Percentiles rank a stretch among this genome's conserved stretches.
These are phyloP conservation scores for Dermolepida albohirtum DNA, from an alignment of 2,888 invertebrate genomes.

Conservation along the genomic window DNA sequence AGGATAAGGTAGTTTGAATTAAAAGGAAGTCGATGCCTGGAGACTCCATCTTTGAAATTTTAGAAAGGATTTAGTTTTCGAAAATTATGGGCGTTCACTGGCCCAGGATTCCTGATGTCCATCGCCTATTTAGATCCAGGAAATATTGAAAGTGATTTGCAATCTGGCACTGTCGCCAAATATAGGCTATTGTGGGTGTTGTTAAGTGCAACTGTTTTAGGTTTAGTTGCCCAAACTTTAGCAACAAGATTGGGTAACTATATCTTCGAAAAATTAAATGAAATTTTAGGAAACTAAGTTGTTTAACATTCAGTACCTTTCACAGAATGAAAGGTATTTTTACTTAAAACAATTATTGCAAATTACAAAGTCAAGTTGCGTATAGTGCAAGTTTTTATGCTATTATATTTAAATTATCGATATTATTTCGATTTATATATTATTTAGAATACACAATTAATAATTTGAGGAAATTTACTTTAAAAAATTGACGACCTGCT, in stretches of 20 bases:
- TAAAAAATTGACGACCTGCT: too few relatives aligned
- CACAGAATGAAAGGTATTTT: too few relatives aligned
- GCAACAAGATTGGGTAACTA: slow-evolving; percentile 75
- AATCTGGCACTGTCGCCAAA: slow-evolving; percentile 82
- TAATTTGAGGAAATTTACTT: too few relatives aligned
- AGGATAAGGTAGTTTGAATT: slow-evolving; percentile 63
- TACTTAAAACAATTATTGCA: too few relatives aligned
- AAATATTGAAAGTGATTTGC: slow-evolving; percentile 91
- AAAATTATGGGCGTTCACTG: slow-evolving; percentile 92
- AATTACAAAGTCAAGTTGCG: too few relatives aligned
- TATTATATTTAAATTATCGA: too few relatives aligned
- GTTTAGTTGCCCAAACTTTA: slow-evolving; percentile 85
- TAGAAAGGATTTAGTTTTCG: slow-evolving; percentile 80
- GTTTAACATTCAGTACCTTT: too few relatives aligned
- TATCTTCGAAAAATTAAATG: too few relatives aligned
- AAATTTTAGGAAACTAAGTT: too few relatives aligned
- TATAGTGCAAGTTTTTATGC: too few relatives aligned
- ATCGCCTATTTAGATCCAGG: slow-evolving; percentile 93
- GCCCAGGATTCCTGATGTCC: slow-evolving; percentile 92
- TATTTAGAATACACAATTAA: too few relatives aligned
- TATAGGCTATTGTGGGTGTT: slow-evolving; percentile 89
- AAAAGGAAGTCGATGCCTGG: neutral
- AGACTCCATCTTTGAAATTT: slow-evolving; percentile 47
- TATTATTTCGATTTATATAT: too few relatives aligned
- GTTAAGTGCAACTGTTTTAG: slow-evolving; percentile 83